Base-by-base conservation (phyloP, 1,140 invertebrate genomes). In the Monochamus saltuarius region DNA sequence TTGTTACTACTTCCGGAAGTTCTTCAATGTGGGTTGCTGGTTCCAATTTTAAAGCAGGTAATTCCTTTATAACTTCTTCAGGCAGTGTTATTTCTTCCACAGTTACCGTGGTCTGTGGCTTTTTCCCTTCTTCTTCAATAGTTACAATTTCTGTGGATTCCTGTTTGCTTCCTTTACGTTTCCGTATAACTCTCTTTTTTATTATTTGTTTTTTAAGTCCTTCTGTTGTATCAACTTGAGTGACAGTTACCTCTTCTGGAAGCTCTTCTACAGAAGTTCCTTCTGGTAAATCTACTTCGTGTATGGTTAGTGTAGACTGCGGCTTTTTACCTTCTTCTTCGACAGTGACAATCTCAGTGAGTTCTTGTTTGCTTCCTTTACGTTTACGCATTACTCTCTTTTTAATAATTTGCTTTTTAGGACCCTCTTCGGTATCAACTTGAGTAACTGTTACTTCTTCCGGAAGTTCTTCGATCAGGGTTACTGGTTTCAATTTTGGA, bases 51-150 rank as follows among this genome's bases (percentile, higher is more conserved):
- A n/a, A 22, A 19, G 10, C 37, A 4, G 38, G 7, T 11, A 51
- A 9, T 37, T 68, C 60, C 43, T 69, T 59, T 38, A 62, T 51
- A 16, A 67, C 22, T 43, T 55, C 47, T 47, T 43, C 22, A 11
- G 51, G 50, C 38, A 49, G 50, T 37, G 59, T 60, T 61, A 71
- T 65, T 52, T 65, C 58, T 63, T 74, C 59, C 52, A 75, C 69
- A 49, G 66, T 74, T 56, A 77, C 76, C 35, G 71, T 73, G 35
- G 71, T 68, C 53, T 74, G 64, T 6, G 75, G 70, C 56, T 59
- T 11, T 59, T 75, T 69, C 47, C 68, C 70, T 56, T 72, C 68
- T 64, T 77, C 72, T 59, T 77, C 66, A 8, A 76, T 66, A 1
- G 73, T 76, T 1, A 70, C 58, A 6, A 67, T 69, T 61, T 74